Evolutionary conservation across 2,888 invertebrate genomes (phyloP), one percentile per base, ranked within the genome.

Genomic region (Prostheceraeus crozeri): DNA sequence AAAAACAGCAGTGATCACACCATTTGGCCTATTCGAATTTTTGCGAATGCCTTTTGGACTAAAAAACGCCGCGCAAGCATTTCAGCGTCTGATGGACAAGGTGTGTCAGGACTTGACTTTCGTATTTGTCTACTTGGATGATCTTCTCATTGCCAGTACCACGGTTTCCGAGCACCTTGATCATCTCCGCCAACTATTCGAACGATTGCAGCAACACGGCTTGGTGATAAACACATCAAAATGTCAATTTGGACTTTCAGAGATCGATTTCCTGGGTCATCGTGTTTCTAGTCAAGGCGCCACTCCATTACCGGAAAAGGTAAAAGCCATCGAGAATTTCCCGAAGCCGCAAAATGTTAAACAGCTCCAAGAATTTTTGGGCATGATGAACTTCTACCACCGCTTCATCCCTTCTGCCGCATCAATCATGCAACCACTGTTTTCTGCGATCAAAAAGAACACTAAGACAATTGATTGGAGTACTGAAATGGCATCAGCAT

Each of bases 311-410:
- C n/a, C 40, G 40, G 40, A 40, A 16, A 14, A 19, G n/a, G 19
- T 40, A 14, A 19, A 40, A 19, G 40, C 40, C n/a, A 14, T 40
- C 40, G 14, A 19, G 6, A 40, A 14, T 40, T 40, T 40, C 19
- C 40, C 40, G 14, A 40, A 14, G n/a, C n/a, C 40, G n/a, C n/a
- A 14, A 14, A 40, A 40, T 40, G 21, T 19, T n/a, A n/a, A n/a
- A n/a, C n/a, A n/a, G 11, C 40, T 40, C 14, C 8, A 40, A 19
- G 40, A 40, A 14, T 40, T 16, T 19, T 19, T 40, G 14, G 60
- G 57, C n/a, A 61, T 67, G 54, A 45, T 57, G 14, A 65, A 62
- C 51, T 66, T 64, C 51, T 67, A 66, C 35, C 61, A 59, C 19
- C 53, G 53, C 30, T 66, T 67, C 54, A 35, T 64, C 10, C 62